Conservation (phyloP, 2,888 invertebrate genomes). For the Hyalella azteca region DNA sequence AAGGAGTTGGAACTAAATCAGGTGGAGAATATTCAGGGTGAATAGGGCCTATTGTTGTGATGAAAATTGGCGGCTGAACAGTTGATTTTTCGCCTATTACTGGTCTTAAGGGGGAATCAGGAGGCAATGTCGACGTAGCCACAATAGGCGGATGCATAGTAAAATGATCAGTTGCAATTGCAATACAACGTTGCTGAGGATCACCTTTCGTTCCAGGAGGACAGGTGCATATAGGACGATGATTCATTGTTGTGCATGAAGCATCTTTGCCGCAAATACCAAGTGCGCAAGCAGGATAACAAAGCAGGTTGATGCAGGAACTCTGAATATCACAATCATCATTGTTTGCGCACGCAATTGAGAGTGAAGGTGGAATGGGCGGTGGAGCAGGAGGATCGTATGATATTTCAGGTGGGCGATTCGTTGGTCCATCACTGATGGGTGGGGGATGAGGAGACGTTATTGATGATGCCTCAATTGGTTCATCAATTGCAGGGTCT, state of each 20-base stretch:
- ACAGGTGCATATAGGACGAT: constrained; percentile 72
- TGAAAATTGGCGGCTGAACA: constrained; percentile 31
- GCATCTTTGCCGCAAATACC: constrained; percentile 67
- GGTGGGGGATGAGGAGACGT: constrained; percentile 38
- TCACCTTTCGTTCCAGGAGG: constrained; percentile 81
- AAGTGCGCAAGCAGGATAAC: constrained; percentile 49
- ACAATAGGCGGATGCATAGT: constrained; percentile 63
- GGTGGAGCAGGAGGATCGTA: constrained; percentile 61
- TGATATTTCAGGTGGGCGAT: neutral
- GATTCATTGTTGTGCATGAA: constrained; percentile 60
- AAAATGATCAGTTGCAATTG: constrained; percentile 11
- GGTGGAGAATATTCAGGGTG: constrained; percentile 42
- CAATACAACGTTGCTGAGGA: constrained; percentile 76
- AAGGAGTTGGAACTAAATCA: constrained; percentile 46
- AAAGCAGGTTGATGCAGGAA: constrained; percentile 51
- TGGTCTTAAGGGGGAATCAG: constrained; percentile 39
- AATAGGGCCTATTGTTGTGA: constrained; percentile 35
- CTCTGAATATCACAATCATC: constrained; percentile 47
- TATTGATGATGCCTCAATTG: constrained; percentile 12
- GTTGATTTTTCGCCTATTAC: constrained; percentile 34
- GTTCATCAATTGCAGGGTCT: neutral
- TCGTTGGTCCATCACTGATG: constrained; percentile 40
- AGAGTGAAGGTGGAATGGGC: constrained; percentile 60
- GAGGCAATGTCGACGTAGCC: constrained; percentile 15
- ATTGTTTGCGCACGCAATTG: constrained; percentile 50